Evolutionary conservation across 2,113 vertebrate genomes (phyloP).

Genomic region (Xiphorhynchus elegans): DNA sequence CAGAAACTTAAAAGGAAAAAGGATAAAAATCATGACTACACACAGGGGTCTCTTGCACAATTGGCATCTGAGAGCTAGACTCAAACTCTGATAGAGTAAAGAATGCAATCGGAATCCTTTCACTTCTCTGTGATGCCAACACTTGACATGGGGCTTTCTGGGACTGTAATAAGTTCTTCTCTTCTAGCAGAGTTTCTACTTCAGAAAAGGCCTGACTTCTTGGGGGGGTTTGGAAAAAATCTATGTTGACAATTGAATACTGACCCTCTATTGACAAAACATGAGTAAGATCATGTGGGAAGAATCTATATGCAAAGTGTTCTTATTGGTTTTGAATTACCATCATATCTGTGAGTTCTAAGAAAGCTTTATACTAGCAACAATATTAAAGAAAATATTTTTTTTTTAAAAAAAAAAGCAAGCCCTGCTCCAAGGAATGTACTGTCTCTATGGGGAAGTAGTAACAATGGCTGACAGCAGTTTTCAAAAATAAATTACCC

Average conservation of each 20-base stretch:
- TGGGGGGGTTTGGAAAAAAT: not conserved
- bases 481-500: not conserved
- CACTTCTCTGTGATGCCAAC: not conserved
- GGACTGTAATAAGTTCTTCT: not conserved
- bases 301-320: not conserved
- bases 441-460: not conserved
- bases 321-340: not conserved
- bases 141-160: not conserved
- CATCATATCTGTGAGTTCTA: not conserved
- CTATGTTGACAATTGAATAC: accelerated
- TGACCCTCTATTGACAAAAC: not conserved
- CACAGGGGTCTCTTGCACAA: not conserved
- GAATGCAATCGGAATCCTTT: slow-evolving; percentile 1
- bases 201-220: not conserved
- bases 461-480: not conserved
- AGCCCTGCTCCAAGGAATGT: not conserved
- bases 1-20: slow-evolving; percentile 1
- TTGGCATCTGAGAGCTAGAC: not conserved
- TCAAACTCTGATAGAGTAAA: not conserved
- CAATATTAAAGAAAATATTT: not conserved
- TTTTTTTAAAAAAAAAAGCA: not conserved
- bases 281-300: not conserved
- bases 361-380: not conserved
- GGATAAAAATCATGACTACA: not conserved
- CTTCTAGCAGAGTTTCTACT: not conserved